Evolutionary conservation across 2,113 vertebrate species (phyloP).

Genomic region (Puntigrus tetrazona): DNA sequence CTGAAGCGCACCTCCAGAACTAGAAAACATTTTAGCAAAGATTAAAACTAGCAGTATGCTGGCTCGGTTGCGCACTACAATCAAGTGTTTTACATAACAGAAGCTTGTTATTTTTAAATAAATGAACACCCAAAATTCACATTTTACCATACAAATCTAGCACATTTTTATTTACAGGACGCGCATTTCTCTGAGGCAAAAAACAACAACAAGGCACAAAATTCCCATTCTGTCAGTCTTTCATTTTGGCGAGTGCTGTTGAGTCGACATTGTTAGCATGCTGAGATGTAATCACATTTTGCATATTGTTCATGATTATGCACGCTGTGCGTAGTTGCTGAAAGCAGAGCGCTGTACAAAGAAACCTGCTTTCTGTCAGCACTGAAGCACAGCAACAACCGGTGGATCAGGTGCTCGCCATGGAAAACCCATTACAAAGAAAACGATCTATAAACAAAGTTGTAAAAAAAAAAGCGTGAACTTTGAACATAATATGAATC

Average conservation of each 20-base stretch:
- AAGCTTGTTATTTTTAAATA: not conserved
- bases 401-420: not conserved
- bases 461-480: not conserved
- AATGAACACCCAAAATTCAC: not conserved
- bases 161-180: conserved; percentile 27
- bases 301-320: conserved; percentile 39
- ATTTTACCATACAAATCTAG: conserved; percentile 13
- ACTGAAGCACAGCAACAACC: not conserved
- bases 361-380: conserved; percentile 20
- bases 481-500: not conserved
- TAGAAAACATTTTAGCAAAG: not conserved
- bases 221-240: conserved; percentile 20
- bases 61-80: not conserved
- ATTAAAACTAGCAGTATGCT: not conserved
- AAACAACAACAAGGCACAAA: not conserved
- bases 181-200: not conserved
- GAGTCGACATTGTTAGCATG: conserved; percentile 27
- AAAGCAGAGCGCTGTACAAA: conserved; percentile 25
- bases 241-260: conserved; percentile 11
- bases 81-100: not conserved
- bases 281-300: conserved; percentile 37
- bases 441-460: not conserved
- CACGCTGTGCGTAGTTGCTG: conserved; percentile 21
- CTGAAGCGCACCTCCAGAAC: not conserved
- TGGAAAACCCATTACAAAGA: not conserved